Percentiles rank a stretch among this genome's conserved stretches.
These are phyloP conservation scores for Xenopus borealis DNA, from an alignment of 2,113 vertebrate species.

Conservation along the genomic window DNA sequence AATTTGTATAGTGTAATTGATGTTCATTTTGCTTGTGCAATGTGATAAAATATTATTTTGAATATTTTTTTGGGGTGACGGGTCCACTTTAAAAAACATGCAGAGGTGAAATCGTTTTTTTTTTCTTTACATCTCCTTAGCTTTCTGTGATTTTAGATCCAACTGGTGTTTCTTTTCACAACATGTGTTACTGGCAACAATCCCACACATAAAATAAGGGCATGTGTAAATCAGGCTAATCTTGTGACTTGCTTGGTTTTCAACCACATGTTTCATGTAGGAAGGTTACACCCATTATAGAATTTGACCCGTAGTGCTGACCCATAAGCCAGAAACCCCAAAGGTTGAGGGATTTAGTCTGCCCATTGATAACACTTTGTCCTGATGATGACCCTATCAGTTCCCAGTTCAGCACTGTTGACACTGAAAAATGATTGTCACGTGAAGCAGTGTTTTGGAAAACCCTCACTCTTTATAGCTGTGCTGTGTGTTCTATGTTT, in stretches of 20 bases:
- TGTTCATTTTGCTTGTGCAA: no score
- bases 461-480: conserved; percentile 18
- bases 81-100: no score
- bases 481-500: conserved; percentile 27
- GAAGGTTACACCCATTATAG: not conserved
- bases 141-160: not conserved
- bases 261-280: not conserved
- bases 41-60: no score
- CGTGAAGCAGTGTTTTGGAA: conserved; percentile 23
- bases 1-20: no score
- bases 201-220: conserved; percentile 26
- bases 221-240: conserved; percentile 24
- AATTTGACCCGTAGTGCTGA: no score
- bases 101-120: conserved; percentile 21
- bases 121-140: not conserved
- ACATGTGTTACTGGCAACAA: conserved; percentile 19
- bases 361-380: not conserved
- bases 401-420: conserved; percentile 3
- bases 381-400: not conserved
- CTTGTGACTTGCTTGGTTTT: conserved; percentile 13
- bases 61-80: no score
- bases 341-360: not conserved
- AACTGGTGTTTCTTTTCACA: conserved; percentile 21
- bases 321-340: not conserved
- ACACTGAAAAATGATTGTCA: not conserved